A percentile compares a stretch with the other conserved stretches of the same genome.
phyloP scores from a whole-genome alignment of 2,113 vertebrate genomes.

The Dolichotis patagonum region DNA sequence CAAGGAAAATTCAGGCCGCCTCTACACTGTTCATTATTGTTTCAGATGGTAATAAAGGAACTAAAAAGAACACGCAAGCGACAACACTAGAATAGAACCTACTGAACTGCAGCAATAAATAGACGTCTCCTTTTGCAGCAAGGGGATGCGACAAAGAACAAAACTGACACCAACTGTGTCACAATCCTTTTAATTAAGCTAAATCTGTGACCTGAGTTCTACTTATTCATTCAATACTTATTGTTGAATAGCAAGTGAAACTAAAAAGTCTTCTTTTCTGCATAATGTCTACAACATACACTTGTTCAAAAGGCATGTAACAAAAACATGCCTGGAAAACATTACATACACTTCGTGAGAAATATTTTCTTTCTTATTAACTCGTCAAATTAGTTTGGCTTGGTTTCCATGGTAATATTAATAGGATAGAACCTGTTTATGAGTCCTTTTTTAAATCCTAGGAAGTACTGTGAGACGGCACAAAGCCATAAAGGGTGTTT shows the following conservation, averaged over 20 bases:
- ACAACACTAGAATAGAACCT: background rate
- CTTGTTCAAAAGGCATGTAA: slow-evolving; percentile 11
- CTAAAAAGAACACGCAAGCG: background rate
- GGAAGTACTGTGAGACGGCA: background rate
- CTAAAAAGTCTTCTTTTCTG: background rate
- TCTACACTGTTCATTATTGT: background rate
- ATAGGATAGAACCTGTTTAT: slow-evolving; percentile 5
- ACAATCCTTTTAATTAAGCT: background rate
- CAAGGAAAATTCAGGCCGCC: background rate
- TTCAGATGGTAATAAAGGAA: slow-evolving; percentile 13
- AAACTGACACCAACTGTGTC: background rate
- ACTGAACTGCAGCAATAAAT: slow-evolving; percentile 13
- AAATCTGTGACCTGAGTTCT: slow-evolving; percentile 28
- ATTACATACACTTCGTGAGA: background rate
- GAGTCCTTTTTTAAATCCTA: slow-evolving; percentile 10
- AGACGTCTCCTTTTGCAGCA: slow-evolving; percentile 1
- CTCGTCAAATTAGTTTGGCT: slow-evolving; percentile 53
- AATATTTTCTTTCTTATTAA: slow-evolving; percentile 27
- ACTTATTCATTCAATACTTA: background rate
- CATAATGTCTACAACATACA: background rate
- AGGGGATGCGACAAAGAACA: background rate
- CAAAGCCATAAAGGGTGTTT: slow-evolving; percentile 4
- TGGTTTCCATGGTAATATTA: slow-evolving; percentile 31
- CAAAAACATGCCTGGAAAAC: background rate
- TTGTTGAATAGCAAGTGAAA: background rate